Evolutionary conservation across 2,888 invertebrate species (phyloP).

Genomic region (Pollenia labialis): DNA sequence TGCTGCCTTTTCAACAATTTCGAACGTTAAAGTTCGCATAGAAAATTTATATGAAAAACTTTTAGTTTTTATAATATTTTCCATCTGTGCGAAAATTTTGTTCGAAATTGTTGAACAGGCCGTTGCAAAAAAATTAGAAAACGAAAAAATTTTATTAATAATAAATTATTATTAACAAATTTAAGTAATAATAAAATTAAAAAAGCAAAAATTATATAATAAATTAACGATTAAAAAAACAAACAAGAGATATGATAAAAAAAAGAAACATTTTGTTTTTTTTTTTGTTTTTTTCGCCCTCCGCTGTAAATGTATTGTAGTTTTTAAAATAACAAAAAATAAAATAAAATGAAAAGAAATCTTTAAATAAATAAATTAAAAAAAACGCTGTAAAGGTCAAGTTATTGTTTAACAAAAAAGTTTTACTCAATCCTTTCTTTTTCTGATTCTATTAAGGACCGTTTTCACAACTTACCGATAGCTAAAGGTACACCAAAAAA

Average conservation of each 20-base stretch:
- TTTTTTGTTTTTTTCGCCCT: conserved; percentile 84
- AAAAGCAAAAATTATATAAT: conserved; percentile 46
- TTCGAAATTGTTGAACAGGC: too few species aligned
- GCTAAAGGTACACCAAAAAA: too few species aligned
- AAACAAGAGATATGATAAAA: conserved; percentile 53
- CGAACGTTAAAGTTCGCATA: too few species aligned
- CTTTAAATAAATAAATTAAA: conserved; percentile 68
- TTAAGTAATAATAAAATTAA: conserved; percentile 13
- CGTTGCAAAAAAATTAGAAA: conserved; percentile 30
- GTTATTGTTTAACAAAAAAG: not conserved
- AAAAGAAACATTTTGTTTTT: conserved; percentile 75
- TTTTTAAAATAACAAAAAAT: conserved; percentile 83
- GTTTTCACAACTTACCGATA: too few species aligned
- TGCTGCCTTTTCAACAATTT: too few species aligned
- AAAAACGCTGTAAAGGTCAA: conserved; percentile 2
- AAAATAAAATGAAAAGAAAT: conserved; percentile 80
- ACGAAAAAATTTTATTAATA: conserved; percentile 1
- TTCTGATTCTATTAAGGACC: too few species aligned
- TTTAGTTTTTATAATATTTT: too few species aligned
- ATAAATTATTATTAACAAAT: conserved; percentile 22
- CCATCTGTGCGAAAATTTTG: too few species aligned
- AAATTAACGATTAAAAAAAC: conserved; percentile 62
- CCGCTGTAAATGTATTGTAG: conserved; percentile 85
- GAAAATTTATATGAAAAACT: too few species aligned
- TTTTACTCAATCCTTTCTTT: not conserved